phyloP scores from a whole-genome alignment of 2,113 vertebrate genomes.

The Bettongia penicillata region DNA sequence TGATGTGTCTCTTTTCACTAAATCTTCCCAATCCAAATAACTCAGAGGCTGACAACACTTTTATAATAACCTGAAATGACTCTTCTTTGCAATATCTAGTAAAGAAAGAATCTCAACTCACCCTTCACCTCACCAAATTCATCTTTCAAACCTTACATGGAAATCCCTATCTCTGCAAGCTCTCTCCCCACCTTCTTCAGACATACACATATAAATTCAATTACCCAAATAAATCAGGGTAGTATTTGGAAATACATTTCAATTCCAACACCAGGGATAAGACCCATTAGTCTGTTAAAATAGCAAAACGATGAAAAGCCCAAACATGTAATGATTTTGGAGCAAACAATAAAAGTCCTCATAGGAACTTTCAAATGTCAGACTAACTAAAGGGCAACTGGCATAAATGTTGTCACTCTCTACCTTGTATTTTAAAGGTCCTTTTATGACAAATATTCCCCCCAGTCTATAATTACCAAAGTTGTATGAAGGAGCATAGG shows the following conservation, averaged over 20 bases:
- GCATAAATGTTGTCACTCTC: constrained; percentile 29
- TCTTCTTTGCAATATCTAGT: not conserved
- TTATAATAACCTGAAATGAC: constrained; percentile 10
- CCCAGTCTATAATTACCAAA: constrained; percentile 54
- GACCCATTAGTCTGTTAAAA: constrained; percentile 57
- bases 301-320: constrained; percentile 57
- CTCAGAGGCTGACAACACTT: constrained; percentile 9
- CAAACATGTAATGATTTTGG: constrained; percentile 49
- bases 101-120: constrained; percentile 31
- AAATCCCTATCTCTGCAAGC: constrained; percentile 36
- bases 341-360: constrained; percentile 41
- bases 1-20: constrained; percentile 34
- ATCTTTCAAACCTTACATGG: constrained; percentile 27
- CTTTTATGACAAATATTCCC: constrained; percentile 49
- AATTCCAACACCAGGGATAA: constrained; percentile 27
- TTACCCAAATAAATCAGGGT: constrained; percentile 19
- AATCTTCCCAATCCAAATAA: constrained; percentile 20
- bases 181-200: constrained; percentile 4
- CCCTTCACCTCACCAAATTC: constrained; percentile 23
- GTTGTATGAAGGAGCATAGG: constrained; percentile 29
- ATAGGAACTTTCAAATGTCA: constrained; percentile 56
- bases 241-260: constrained; percentile 30
- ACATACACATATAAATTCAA: constrained; percentile 23
- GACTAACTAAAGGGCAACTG: constrained; percentile 61
- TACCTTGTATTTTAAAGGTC: not conserved